A percentile compares a stretch with the other conserved stretches of the same genome.
These are phyloP conservation scores for Enteromius argenteus DNA, from an alignment of 2,797 vertebrate species.

Conservation along the genomic window DNA sequence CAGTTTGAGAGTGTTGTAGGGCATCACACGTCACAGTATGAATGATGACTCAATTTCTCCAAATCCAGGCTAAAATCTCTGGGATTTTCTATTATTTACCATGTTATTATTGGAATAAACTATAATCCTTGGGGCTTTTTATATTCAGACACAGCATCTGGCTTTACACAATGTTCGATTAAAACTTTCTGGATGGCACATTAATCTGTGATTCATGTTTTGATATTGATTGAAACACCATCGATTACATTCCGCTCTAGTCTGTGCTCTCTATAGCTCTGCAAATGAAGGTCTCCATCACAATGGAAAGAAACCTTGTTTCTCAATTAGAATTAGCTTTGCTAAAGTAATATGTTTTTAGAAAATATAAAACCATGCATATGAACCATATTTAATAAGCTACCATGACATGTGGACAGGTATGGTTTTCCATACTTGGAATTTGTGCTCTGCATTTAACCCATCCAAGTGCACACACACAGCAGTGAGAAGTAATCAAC, in stretches of 20 bases:
- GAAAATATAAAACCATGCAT: not conserved
- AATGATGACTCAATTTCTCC: constrained; percentile 28
- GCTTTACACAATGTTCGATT: constrained; percentile 44
- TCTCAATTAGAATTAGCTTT: not conserved
- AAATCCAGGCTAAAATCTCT: constrained; percentile 31
- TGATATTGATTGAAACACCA: constrained; percentile 44
- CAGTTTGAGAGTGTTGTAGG: not conserved
- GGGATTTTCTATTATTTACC: constrained; percentile 27
- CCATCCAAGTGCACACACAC: too few relatives aligned
- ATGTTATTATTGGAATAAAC: constrained; percentile 36
- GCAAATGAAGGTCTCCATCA: constrained; percentile 33
- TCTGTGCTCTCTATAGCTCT: constrained; percentile 24
- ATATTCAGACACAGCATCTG: constrained; percentile 37
- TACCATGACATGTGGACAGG: too few relatives aligned
- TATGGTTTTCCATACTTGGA: too few relatives aligned
- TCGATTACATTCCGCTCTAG: constrained; percentile 10
- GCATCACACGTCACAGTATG: not conserved
- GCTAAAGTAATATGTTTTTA: not conserved
- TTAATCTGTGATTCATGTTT: constrained; percentile 52
- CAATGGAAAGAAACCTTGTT: constrained; percentile 15
- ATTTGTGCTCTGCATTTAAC: too few relatives aligned
- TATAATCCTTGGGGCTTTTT: constrained; percentile 33
- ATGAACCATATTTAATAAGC: not conserved
- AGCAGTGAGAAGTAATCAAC: too few relatives aligned
- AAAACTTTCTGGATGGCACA: constrained; percentile 34